Percentiles rank a stretch among this genome's conserved stretches.
Conservation (phyloP, 2,797 vertebrate genomes). For the Zenarchopterus dispar region DNA sequence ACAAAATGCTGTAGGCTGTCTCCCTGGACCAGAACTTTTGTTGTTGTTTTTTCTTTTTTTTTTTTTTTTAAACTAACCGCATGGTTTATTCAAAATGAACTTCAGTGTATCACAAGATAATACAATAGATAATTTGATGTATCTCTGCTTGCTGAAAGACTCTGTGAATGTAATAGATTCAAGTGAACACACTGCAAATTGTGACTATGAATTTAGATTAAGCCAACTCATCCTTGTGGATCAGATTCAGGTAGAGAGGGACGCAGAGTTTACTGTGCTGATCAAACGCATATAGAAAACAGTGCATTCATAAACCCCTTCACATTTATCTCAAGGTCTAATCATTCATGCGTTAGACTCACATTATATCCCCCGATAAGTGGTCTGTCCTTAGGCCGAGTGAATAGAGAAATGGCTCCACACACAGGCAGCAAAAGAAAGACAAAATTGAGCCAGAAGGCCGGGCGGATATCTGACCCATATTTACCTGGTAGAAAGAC, state of each 20-base stretch:
- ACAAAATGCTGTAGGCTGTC: too few relatives aligned
- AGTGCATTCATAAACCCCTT: neutral
- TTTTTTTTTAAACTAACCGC: too few relatives aligned
- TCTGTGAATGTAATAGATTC: neutral
- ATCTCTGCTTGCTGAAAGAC: neutral
- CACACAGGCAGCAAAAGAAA: constrained; percentile 85
- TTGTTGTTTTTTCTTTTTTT: too few relatives aligned
- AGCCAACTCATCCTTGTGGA: neutral
- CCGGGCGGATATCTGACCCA: constrained; percentile 86
- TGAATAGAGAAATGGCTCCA: constrained; percentile 84
- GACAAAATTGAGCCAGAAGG: constrained; percentile 88
- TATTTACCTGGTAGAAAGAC: constrained; percentile 86
- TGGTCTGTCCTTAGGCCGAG: constrained; percentile 72
- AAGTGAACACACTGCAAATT: neutral
- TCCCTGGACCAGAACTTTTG: too few relatives aligned
- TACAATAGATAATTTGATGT: too few relatives aligned
- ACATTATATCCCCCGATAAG: constrained; percentile 82
- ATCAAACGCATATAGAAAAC: constrained; percentile 23
- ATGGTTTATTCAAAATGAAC: too few relatives aligned
- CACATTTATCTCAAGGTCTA: constrained; percentile 13
- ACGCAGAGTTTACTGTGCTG: neutral
- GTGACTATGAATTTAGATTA: neutral
- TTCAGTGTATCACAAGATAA: too few relatives aligned
- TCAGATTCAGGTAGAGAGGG: neutral
- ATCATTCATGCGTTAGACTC: constrained; percentile 38